Base-by-base conservation (phyloP, 2,113 vertebrate species). In the Pelecanoides urinatrix region DNA sequence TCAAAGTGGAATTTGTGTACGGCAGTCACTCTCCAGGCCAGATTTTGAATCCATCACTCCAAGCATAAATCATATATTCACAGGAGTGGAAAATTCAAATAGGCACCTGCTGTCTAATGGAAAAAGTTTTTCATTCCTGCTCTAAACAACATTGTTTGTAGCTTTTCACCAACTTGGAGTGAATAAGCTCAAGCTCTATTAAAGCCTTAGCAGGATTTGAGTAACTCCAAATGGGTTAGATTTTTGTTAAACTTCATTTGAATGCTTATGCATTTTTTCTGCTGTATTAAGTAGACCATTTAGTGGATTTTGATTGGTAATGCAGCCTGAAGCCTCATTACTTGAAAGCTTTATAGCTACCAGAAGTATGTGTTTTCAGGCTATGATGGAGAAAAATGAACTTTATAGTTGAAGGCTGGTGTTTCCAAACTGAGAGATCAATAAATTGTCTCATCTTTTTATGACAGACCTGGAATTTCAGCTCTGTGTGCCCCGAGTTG, bases 291-390 rank as follows among this genome's bases (percentile, higher is more conserved):
- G 47, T 93, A 82, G 61, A 88, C 15, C 27, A 50, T 91, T 94
- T 95, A 93, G 92, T 61, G 81, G 42, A 40, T 85, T 97, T 93
- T 96, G 85, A 86, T 93, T 95, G 66, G 81, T 78, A 91, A 70
- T 84, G 56, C 72, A 91, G 90, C 77, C 92, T 76, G 70, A 91
- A 94, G 58, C 81, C 62, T 94, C 84, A 68, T 93, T 88, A 95
- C 23, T 89, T 94, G 84, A 90, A 93, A 86, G 52, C 40, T 92
- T 93, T 88, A 72, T 38, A 70, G 71, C 16, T 87, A 76, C 58
- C 18, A 89, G 58, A 90, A 89, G 4, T 52, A 42, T 42, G 27
- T 76, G 49, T 61, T 94, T 95, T 88, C 19, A 52, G 71, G 58
- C 45, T 70, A 32, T 49, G 53, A 71, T 82, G 40, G 49, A 86